Base-by-base conservation (phyloP, 2,113 vertebrate genomes). In the Planiliza haematocheilus region DNA sequence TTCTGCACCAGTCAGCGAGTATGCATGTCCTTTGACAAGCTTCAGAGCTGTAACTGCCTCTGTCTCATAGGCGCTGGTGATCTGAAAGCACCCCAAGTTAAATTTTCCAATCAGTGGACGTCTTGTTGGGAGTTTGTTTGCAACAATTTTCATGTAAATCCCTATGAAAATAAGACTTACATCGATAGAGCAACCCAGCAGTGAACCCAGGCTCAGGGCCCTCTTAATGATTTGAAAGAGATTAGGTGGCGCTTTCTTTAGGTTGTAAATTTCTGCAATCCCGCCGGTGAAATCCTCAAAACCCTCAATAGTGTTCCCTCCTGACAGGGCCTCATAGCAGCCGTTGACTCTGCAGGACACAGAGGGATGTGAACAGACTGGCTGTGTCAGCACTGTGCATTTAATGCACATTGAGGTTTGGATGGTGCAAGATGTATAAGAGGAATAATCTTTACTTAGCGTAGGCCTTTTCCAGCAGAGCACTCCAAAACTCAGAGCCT, bases 251-350 rank as follows among this genome's bases (percentile, higher is more conserved):
- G 92, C 82, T n/a, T 83, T 69, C 8, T 82, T 88, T 52, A 99
- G 64, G 34, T 92, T 89, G 8, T 94, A 99, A 53, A 91, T 94
- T 83, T 98, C 97, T 0, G 96, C 93, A 14, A 99, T 96, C 50
- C 97, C 97, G 8, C 97, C 97, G 0, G 97, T 99, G 91, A 99
- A 99, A 88, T 99, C 97, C 86, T 98, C 97, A 0, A 99, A 99
- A 48, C 97, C 97, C 81, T 99, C 97, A 0, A 94, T 97, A 65
- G 96, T 97, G 86, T 90, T 93, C 10, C 97, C 97, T 41, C 97
- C 97, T 0, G 95, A 93, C 7, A 99, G 93, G 0, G 95, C 93
- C 73, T 99, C 97, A 0, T 99, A 99, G 0, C 94, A 96, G 2
- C 97, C 96, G 0, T 95, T 94, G 81, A 96, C 49, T 90, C 97